Conservation (phyloP, 1,140 invertebrate species). For the Tetragonula clypearis region DNA sequence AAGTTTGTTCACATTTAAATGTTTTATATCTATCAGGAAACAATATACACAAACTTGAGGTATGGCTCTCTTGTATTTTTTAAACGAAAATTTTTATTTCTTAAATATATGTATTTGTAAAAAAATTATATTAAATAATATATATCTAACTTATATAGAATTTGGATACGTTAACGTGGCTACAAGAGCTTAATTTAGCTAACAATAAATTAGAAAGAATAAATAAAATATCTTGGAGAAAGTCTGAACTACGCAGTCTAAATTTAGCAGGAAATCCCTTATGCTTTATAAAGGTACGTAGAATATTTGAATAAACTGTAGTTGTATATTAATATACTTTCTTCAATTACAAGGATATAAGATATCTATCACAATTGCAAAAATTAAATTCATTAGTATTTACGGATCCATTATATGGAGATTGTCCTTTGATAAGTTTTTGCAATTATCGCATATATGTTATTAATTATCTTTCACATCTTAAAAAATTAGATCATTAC, state of each 20-base stretch:
- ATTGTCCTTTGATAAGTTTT: slow-evolving; percentile 54
- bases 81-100: background rate
- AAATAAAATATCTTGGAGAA: slow-evolving; percentile 33
- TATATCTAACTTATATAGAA: slow-evolving; percentile 22
- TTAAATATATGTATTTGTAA: background rate
- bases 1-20: slow-evolving; percentile 26
- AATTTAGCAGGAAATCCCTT: slow-evolving; percentile 61
- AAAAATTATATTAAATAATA: background rate
- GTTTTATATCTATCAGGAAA: slow-evolving; percentile 56
- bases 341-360: slow-evolving; percentile 48
- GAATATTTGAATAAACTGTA: slow-evolving; percentile 17
- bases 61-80: slow-evolving; percentile 11
- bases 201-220: slow-evolving; percentile 57
- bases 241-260: slow-evolving; percentile 27
- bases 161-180: slow-evolving; percentile 17
- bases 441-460: slow-evolving; percentile 57
- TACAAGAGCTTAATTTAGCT: slow-evolving; percentile 57
- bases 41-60: slow-evolving; percentile 45
- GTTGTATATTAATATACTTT: background rate
- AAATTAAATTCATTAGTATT: slow-evolving; percentile 56
- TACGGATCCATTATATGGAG: slow-evolving; percentile 59
- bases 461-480: slow-evolving; percentile 40
- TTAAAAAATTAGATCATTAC: slow-evolving; percentile 56
- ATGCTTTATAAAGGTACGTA: slow-evolving; percentile 38
- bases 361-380: slow-evolving; percentile 25